Conservation (phyloP, 2,888 invertebrate genomes). For the Ormyrus pomaceus region DNA sequence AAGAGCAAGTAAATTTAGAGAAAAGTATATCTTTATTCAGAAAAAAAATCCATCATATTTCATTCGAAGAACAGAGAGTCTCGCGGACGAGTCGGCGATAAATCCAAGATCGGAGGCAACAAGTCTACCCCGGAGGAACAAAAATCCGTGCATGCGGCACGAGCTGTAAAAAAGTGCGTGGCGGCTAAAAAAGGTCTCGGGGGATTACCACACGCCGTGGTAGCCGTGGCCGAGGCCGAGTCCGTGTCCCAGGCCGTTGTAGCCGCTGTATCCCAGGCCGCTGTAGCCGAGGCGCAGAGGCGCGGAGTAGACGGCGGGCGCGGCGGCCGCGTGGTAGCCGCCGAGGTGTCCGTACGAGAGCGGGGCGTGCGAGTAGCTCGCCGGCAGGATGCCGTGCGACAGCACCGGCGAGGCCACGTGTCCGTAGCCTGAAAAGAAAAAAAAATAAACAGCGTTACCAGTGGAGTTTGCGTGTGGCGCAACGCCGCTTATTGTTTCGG, state of each 20-base stretch:
- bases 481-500: neutral
- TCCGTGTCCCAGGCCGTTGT: conserved; percentile 38
- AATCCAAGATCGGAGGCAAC: no score
- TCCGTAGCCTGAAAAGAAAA: conserved; percentile 30
- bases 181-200: neutral
- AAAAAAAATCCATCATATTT: no score
- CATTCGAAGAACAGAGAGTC: no score
- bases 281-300: conserved; percentile 56
- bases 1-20: no score
- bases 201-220: conserved; percentile 22
- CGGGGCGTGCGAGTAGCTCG: conserved; percentile 21
- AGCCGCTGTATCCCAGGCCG: conserved; percentile 57
- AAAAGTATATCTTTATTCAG: no score
- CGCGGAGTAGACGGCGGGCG: conserved; percentile 6
- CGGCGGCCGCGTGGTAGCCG: conserved; percentile 10
- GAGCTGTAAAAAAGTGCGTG: no score
- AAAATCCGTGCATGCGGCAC: no score
- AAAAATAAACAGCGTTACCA: neutral
- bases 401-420: conserved; percentile 18
- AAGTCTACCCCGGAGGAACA: no score
- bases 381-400: neutral
- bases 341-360: neutral
- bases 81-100: no score
- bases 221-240: conserved; percentile 55
- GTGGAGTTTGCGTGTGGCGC: conserved; percentile 17